Percentiles rank a stretch among this genome's conserved stretches.
Evolutionary conservation across 2,113 vertebrate species (phyloP).

Genomic region (Salminus brasiliensis): DNA sequence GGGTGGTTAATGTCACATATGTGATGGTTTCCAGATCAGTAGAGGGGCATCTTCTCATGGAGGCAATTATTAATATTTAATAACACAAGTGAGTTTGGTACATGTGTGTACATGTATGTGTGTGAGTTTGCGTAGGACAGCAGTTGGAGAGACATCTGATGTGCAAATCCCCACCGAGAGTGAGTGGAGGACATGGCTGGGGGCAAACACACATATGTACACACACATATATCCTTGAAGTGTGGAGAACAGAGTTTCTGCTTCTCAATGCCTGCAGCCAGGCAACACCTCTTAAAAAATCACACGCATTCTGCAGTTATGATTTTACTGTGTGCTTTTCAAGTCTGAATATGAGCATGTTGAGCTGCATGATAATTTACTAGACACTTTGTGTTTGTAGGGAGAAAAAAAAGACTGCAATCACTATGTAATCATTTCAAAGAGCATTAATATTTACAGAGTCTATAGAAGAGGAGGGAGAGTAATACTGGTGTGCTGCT

Average conservation of each 20-base stretch:
- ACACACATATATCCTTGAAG: constrained; percentile 23
- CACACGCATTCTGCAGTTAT: not conserved
- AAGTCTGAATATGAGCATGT: not conserved
- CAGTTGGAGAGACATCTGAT: constrained; percentile 1
- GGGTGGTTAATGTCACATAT: too few species aligned
- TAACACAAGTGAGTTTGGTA: not conserved
- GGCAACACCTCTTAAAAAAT: constrained; percentile 2
- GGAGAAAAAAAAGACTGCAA: not conserved
- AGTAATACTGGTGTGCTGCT: not conserved
- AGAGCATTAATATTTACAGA: not conserved
- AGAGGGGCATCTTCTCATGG: constrained; percentile 19
- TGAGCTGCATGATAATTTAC: not conserved
- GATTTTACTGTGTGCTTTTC: not conserved
- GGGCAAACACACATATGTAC: constrained; percentile 9
- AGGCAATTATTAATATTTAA: constrained; percentile 24
- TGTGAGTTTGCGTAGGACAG: not conserved
- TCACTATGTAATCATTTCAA: not conserved
- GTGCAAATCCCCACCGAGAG: not conserved
- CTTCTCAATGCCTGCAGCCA: not conserved
- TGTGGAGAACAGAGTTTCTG: not conserved
- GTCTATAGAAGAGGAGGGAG: not conserved
- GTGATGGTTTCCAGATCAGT: not conserved
- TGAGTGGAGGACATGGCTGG: constrained; percentile 16
- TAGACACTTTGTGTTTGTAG: not conserved
- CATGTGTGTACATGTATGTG: constrained; percentile 27